phyloP scores from a whole-genome alignment of 2,888 invertebrate genomes.

The Notodromas monacha region DNA sequence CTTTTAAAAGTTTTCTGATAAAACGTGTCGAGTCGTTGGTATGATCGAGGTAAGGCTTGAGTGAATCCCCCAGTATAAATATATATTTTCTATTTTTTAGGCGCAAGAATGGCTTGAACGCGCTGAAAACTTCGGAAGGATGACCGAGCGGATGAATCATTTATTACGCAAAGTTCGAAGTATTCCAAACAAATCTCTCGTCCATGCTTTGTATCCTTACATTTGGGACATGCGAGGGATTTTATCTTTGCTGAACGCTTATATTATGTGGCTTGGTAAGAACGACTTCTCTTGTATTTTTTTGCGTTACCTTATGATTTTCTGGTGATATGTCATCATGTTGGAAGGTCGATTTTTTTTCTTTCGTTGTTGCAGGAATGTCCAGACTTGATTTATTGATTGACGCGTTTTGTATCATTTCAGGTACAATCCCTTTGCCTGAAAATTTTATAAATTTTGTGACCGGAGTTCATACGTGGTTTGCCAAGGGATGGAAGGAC shows the following conservation, averaged over 20 bases:
- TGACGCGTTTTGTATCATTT: no score
- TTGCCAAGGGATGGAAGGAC: conserved; percentile 82
- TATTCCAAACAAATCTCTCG: conserved; percentile 43
- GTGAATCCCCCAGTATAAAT: no score
- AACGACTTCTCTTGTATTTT: no score
- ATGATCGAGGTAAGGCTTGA: no score
- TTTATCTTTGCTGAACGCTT: conserved; percentile 53
- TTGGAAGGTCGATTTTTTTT: conserved; percentile 14
- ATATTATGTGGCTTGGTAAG: conserved; percentile 70
- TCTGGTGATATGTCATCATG: not conserved
- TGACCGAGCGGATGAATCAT: conserved; percentile 32
- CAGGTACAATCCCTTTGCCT: no score
- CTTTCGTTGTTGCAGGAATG: conserved; percentile 10
- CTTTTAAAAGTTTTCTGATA: no score
- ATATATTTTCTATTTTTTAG: no score
- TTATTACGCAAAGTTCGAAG: conserved; percentile 33
- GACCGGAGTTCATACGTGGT: conserved; percentile 21
- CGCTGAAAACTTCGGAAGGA: conserved; percentile 36
- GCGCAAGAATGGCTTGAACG: conserved; percentile 46
- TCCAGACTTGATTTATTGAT: no score
- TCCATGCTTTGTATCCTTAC: conserved; percentile 75
- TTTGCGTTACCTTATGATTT: not conserved
- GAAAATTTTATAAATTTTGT: not conserved
- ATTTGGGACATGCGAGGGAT: conserved; percentile 81
- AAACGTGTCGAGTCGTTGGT: no score